Evolutionary conservation across 2,888 invertebrate genomes (phyloP).

Genomic region (Hypena proboscidalis): DNA sequence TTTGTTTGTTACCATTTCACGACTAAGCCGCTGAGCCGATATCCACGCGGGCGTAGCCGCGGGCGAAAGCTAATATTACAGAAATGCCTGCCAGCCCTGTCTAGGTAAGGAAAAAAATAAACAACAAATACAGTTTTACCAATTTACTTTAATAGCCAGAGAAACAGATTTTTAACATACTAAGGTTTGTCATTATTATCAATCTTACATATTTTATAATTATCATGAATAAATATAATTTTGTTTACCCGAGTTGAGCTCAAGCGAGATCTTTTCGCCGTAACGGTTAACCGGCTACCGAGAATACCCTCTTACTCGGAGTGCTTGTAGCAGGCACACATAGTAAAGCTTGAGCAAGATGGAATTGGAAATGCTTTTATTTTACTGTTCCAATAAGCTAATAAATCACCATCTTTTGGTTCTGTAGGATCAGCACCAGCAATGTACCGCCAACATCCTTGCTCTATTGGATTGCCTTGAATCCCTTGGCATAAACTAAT

Average conservation of each 20-base stretch:
- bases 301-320: constrained; percentile 9
- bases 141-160: too few relatives aligned
- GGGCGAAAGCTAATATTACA: too few relatives aligned
- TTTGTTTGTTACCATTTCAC: too few relatives aligned
- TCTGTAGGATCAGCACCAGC: constrained; percentile 13
- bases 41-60: too few relatives aligned
- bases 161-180: too few relatives aligned
- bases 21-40: too few relatives aligned
- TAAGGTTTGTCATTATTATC: too few relatives aligned
- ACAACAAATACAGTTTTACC: too few relatives aligned
- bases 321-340: constrained; percentile 10
- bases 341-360: constrained; percentile 10
- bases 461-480: constrained; percentile 13
- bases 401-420: constrained; percentile 18
- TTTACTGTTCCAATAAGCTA: constrained; percentile 12
- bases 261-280: constrained; percentile 4
- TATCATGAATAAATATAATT: constrained; percentile 3
- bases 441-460: constrained; percentile 17
- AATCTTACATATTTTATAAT: too few relatives aligned
- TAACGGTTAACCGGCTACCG: background rate
- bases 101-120: too few relatives aligned
- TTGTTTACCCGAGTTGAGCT: constrained; percentile 2
- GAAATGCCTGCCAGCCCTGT: too few relatives aligned
- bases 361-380: constrained; percentile 7
- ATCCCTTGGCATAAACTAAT: constrained; percentile 6